These are phyloP conservation scores for Junco hyemalis DNA, from an alignment of 2,113 vertebrate genomes.

Conservation along the genomic window DNA sequence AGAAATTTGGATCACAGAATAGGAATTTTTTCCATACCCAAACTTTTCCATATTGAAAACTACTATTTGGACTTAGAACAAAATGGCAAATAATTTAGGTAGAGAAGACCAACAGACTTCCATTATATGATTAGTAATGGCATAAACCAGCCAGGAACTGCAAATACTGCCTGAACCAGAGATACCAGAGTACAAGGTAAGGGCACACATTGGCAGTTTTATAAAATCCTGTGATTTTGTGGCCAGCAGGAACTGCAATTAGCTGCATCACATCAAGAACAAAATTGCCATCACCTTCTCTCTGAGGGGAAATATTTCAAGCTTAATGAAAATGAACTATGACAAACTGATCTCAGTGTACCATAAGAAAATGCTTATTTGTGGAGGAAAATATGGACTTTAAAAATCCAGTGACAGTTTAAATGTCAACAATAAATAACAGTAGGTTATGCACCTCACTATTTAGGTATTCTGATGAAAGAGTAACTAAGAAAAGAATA, in stretches of 20 bases:
- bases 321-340: constrained; percentile 10
- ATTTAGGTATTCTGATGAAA: background rate
- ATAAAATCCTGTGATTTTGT: background rate
- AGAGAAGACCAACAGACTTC: background rate
- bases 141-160: background rate
- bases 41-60: background rate
- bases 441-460: background rate
- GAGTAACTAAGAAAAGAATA: background rate
- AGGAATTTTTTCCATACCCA: background rate
- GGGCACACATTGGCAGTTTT: background rate
- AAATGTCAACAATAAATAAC: background rate
- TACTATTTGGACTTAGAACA: background rate
- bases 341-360: background rate
- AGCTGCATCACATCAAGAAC: background rate
- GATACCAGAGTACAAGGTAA: background rate
- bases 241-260: background rate
- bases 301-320: background rate
- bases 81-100: background rate
- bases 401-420: background rate
- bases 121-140: background rate
- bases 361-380: background rate
- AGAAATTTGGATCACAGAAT: background rate
- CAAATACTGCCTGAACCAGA: background rate
- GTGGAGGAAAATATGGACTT: background rate
- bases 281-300: background rate